These are phyloP conservation scores for Nyctibius bracteatus DNA, from an alignment of 2,113 vertebrate species.

Conservation along the genomic window DNA sequence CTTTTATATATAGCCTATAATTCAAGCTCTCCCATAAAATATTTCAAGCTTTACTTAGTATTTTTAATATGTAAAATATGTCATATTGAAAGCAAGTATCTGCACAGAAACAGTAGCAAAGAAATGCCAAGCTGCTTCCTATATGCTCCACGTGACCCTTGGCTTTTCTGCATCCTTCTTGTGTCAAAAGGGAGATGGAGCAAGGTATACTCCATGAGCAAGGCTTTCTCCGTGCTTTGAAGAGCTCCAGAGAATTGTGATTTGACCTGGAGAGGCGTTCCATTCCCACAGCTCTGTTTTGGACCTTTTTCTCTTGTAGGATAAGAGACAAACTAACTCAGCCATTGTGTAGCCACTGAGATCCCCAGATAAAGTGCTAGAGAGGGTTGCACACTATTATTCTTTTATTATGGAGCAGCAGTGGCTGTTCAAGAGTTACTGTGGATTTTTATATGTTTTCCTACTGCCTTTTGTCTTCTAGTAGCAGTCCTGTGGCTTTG, in stretches of 20 bases:
- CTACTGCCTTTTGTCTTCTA: conserved; percentile 32
- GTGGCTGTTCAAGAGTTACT: not conserved
- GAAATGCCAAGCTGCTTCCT: not conserved
- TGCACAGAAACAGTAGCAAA: not conserved
- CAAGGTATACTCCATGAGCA: not conserved
- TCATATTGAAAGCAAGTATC: not conserved
- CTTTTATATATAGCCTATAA: not conserved
- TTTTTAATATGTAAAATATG: not conserved
- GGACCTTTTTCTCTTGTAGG: not conserved
- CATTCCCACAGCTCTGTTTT: conserved; percentile 16
- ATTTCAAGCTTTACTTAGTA: not conserved
- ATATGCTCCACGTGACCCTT: rapidly evolving
- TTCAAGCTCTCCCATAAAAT: not conserved
- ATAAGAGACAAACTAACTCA: not conserved
- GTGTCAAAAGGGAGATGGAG: not conserved
- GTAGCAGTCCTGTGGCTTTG: conserved; percentile 20
- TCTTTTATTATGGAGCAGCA: not conserved
- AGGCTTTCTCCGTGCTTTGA: not conserved
- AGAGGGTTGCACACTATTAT: not conserved
- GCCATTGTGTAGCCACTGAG: not conserved
- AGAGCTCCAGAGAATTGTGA: not conserved
- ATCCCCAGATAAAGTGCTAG: not conserved
- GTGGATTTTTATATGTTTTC: conserved; percentile 37
- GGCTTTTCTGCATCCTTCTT: not conserved
- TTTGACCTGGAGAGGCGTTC: not conserved